Percentiles rank a stretch among this genome's conserved stretches.
Conservation (phyloP, 2,797 vertebrate genomes). For the Phoeniculus purpureus region DNA sequence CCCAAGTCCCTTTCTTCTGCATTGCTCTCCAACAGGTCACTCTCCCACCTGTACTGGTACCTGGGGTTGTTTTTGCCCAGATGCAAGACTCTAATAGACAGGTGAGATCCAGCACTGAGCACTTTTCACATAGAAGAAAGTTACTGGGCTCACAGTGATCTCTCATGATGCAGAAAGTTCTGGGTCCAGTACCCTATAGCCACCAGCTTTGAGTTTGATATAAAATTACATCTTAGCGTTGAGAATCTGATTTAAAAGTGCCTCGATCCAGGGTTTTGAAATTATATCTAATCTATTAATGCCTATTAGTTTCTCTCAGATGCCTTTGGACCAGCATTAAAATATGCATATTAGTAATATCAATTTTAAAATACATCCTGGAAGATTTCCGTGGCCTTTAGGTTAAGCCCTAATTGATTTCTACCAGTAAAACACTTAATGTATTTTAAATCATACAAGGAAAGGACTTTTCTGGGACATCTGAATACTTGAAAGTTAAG, state of each 20-base stretch:
- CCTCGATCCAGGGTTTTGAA: conserved; percentile 1
- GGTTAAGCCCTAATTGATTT: conserved; percentile 45
- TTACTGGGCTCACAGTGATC: not conserved
- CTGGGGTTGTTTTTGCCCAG: too few relatives aligned
- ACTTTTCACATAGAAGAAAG: not conserved
- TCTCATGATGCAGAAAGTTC: not conserved
- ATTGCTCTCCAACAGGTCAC: too few relatives aligned
- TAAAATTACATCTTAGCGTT: not conserved
- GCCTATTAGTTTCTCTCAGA: conserved; percentile 35
- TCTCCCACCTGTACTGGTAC: too few relatives aligned
- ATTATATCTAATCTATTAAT: conserved; percentile 13
- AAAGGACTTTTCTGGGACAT: conserved; percentile 3
- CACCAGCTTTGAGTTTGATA: not conserved
- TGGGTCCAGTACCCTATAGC: not conserved
- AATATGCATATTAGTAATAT: conserved; percentile 28
- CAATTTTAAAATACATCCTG: conserved; percentile 22
- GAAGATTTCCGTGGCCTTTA: conserved; percentile 23
- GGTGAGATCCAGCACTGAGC: not conserved
- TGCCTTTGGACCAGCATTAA: conserved; percentile 5
- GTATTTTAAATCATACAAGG: not conserved
- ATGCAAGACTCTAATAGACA: not conserved
- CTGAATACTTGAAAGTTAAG: not conserved
- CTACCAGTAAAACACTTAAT: not conserved
- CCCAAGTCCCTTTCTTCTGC: too few relatives aligned
- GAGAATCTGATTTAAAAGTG: not conserved